Evolutionary conservation across 92 coral and sea anemone species (phyloP), one percentile per base, ranked within the genome.

Genomic region (Porites divaricata): DNA sequence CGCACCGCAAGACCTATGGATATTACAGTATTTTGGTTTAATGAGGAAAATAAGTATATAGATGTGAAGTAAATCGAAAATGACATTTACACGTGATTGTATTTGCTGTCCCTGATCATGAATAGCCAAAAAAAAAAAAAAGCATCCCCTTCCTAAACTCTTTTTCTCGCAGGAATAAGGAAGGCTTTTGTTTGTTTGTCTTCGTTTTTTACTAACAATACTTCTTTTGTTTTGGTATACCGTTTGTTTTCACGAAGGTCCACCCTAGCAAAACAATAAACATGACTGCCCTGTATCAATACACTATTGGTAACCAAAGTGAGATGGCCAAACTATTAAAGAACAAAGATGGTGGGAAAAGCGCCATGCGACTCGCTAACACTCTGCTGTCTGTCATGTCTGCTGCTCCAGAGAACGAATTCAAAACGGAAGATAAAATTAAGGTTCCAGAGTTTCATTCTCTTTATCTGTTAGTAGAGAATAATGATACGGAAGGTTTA

Each of bases 351-450:
- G 77, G 93, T 70, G 91, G 93, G 59, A 92, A 94, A 68, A 85
- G 73, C 21, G 98, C 98, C 21, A 92, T 93, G 51, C 92, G 91
- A n/a, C 91, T 94, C 12, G 98, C 98, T 9, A 94, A 81, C 35
- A 87, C 92, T 12, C 90, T 94, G 15, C 87, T 94, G 1, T 92
- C 98, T 1, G 89, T 94, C 79, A 81, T 94, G 76, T 92, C 95
- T 9, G 82, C 76, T 15, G 80, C 88, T 61, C 19, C 91, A 51
- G 90, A 79, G 0, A 64, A 70, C 3, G 77, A 66, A 65, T 59
- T 91, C 71, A 77, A 83, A 58, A 80, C 25, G 23, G 16, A 76
- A 41, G 95, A 94, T 56, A 94, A 90, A 65, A 92, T 94, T 21
- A 85, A 90, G 92, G 98, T 94, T 41, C 26, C 70, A 22, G 24